Conservation (phyloP, 2,888 invertebrate genomes). For the Anorthoa munda region DNA sequence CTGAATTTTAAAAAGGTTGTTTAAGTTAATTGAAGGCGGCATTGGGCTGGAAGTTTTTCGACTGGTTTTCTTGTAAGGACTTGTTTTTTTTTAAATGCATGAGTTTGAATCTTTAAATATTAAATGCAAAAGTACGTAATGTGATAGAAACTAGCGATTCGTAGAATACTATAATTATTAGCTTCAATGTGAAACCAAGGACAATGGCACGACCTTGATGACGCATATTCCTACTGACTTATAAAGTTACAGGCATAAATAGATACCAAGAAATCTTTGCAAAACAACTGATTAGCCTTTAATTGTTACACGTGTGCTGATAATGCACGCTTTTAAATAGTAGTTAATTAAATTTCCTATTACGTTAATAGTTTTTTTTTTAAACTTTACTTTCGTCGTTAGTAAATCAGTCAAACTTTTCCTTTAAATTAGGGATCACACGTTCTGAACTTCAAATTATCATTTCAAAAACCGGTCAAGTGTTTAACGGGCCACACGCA, state of each 20-base stretch:
- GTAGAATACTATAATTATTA: neutral
- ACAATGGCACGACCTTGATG: neutral
- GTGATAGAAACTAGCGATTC: neutral
- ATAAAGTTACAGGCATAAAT: neutral
- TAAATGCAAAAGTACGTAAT: neutral
- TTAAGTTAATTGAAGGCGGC: constrained; percentile 28
- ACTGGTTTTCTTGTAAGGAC: neutral
- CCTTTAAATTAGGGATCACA: no score
- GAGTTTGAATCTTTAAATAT: neutral
- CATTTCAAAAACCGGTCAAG: no score
- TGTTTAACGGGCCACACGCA: no score
- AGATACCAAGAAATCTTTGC: no score
- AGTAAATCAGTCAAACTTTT: no score
- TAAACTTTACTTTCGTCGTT: no score
- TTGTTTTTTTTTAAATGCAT: neutral
- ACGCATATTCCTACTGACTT: neutral
- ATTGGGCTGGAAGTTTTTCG: neutral
- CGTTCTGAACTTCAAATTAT: no score
- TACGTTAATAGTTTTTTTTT: no score
- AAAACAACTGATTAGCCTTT: no score
- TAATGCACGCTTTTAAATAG: no score
- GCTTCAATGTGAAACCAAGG: neutral
- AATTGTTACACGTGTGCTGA: no score
- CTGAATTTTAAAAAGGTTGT: constrained; percentile 30
- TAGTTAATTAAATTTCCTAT: no score